These are phyloP conservation scores for Sterrhoptilus dennistouni DNA, from an alignment of 2,113 vertebrate species.

Conservation along the genomic window DNA sequence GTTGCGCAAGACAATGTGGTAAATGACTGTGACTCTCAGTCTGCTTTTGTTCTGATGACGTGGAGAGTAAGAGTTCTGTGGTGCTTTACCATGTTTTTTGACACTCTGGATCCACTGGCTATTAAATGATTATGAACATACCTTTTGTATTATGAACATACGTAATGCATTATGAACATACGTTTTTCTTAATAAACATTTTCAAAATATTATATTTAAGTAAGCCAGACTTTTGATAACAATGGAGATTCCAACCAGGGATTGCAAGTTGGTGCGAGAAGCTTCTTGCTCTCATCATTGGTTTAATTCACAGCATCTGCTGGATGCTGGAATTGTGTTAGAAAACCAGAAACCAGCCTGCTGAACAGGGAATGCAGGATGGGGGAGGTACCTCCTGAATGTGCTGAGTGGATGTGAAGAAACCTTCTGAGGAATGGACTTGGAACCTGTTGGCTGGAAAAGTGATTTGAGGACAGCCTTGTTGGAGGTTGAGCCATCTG, in stretches of 20 bases:
- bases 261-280: not conserved
- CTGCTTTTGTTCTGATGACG: not conserved
- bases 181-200: not conserved
- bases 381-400: not conserved
- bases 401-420: not conserved
- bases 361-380: not conserved
- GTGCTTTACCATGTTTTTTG: not conserved
- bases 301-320: not conserved
- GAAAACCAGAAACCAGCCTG: not conserved
- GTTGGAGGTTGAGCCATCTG: not conserved
- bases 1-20: not conserved
- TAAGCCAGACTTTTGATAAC: not conserved
- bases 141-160: not conserved
- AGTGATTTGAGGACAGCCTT: not conserved
- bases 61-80: not conserved
- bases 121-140: not conserved
- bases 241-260: not conserved
- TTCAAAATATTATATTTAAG: not conserved
- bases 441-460: not conserved
- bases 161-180: not conserved
- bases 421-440: accelerated
- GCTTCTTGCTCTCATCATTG: not conserved
- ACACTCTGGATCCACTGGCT: not conserved
- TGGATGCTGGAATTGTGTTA: not conserved
- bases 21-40: not conserved